Base-by-base conservation (phyloP, 1,140 invertebrate species). In the Lordiphosa mommai region DNA sequence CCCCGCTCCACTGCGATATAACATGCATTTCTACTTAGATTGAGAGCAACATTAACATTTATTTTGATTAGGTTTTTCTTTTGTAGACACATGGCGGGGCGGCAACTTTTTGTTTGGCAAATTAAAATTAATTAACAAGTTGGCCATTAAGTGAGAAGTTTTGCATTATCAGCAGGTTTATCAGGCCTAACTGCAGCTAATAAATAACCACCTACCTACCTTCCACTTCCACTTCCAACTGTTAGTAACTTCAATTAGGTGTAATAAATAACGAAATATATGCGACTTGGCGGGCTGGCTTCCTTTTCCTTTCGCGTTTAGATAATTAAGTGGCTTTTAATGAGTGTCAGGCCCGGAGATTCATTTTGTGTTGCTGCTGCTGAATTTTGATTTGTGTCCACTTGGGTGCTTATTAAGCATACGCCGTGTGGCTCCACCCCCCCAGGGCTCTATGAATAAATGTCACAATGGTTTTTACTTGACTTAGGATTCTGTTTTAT, bases 271-370 rank as follows among this genome's bases (percentile, higher is more conserved):
- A 72, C 56, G 41, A 64, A 58, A 71, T 50, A 52, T 58, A 58
- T 13, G 32, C 20, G 38, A 44, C 40, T 38, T 27, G 23, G 23
- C 23, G 2, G 59, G 61, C 55, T 61, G 52, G 30, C 36, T 44
- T 61, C 43, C 29, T 61, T 33, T 66, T 72, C 67, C 52, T 61
- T 51, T 38, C 60, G 59, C 33, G 27, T 9, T 17, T 37, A 55
- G 67, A 69, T 84, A 77, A 84, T 84, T 84, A 77, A 84, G 77
- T 84, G 60, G 68, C 55, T 77, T 84, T 84, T 84, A 84, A 84
- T 77, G 77, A 77, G 77, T 55, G 40, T 56, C 29, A 27, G 23
- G 40, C 33, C 27, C 38, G 8, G 29, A 33, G 32, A 67, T 41
- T 17, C 48, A 36, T 30, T 43, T 32, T 36, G 43, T 10, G 12